These are phyloP conservation scores for Pterophyllum scalare DNA, from an alignment of 2,113 vertebrate species.

Conservation along the genomic window DNA sequence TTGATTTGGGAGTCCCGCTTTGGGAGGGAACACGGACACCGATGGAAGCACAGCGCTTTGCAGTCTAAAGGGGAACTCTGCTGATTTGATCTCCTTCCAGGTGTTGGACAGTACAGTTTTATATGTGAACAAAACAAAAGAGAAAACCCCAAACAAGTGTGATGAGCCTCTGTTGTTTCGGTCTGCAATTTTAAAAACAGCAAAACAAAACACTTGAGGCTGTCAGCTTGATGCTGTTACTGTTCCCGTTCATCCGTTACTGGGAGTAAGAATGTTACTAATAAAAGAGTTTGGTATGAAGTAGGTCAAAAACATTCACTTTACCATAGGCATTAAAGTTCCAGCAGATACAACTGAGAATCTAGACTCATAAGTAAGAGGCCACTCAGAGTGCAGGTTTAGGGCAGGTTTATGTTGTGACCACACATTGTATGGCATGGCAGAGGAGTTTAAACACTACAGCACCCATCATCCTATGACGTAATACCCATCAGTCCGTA, in stretches of 20 bases:
- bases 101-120: background rate
- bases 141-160: background rate
- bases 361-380: too few species aligned
- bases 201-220: background rate
- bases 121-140: background rate
- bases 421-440: accelerated
- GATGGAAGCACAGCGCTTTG: background rate
- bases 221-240: background rate
- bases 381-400: too few species aligned
- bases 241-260: too few species aligned
- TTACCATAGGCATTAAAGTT: too few species aligned
- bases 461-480: background rate
- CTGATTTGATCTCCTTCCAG: background rate
- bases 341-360: too few species aligned
- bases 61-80: background rate
- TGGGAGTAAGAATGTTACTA: too few species aligned
- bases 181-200: background rate
- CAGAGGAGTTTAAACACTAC: background rate
- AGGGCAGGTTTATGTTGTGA: background rate
- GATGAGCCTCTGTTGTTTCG: background rate
- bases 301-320: too few species aligned
- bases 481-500: background rate
- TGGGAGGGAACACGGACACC: background rate
- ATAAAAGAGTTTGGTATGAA: too few species aligned
- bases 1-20: background rate